Base-by-base conservation (phyloP, 2,888 invertebrate species). In the Heliconius ismenius region DNA sequence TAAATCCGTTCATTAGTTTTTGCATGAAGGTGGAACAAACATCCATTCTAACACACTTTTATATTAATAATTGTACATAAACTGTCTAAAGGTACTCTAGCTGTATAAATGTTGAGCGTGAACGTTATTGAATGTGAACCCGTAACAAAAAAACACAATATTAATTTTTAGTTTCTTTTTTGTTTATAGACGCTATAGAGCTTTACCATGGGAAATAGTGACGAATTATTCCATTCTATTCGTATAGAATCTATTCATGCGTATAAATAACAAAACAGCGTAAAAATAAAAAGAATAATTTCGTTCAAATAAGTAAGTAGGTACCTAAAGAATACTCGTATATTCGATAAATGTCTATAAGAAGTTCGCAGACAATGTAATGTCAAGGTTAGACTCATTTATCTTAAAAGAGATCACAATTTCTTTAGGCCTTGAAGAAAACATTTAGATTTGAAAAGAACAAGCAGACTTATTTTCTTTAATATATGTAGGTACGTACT, bases 281-380 rank as follows among this genome's bases (percentile, higher is more conserved):
- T 36, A 36, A 10, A 18, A 36, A 24, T n/a, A n/a, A 32, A 24
- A 18, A 36, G 3, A n/a, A 36, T n/a, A 54, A 28, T 49, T 26
- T 49, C 26, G 6, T 28, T 13, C 28, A 69, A 21, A 10, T 9
- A n/a, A 24, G 10, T 54, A 69, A 28, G 54, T 69, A 60, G 6
- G 13, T 15, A 24, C 39, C n/a, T n/a, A 11, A 36, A 65, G 69
- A 54, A 69, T 21, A 21, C 49, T 49, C 21, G n/a, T 54, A 28
- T 69, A 49, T 54, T 28, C 21, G 21, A 54, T 32, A 70, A 70
- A 28, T 54, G 49, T 54, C 70, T 39, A n/a, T 49, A 70, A 70
- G 70, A 70, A 70, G 58, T 70, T 70, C 70, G 54, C 70, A 70
- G 70, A 70, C 70, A 43, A 24, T 43, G 70, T 26, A 54, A 70